Evolutionary conservation across 2,888 invertebrate genomes (phyloP), one percentile per base, ranked within the genome.

Genomic region (Vanessa cardui): DNA sequence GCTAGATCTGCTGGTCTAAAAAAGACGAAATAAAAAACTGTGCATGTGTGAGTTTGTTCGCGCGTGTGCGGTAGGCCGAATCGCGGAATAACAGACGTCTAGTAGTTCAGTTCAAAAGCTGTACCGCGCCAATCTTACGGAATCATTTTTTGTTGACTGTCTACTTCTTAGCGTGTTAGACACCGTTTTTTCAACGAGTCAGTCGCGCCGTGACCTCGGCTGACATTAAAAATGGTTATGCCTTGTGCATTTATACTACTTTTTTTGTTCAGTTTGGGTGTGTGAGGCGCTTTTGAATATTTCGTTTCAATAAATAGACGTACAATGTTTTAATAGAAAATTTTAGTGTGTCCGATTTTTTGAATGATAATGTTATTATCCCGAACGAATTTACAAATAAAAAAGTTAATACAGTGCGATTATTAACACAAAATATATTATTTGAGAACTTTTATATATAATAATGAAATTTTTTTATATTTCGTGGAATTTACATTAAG

Each of bases 151-250:
- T 90, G 87, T 78, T 76, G 60, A 68, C 72, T 76, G 88, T 89
- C 89, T 89, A 88, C 84, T 85, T 86, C 85, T 86, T 84, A 84
- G 82, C 85, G 81, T 84, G 84, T 84, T 86, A 83, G 84, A 83
- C 80, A 80, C 79, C 79, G 80, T 85, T 88, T 88, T 89, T 88
- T 87, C 78, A 80, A 77, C 79, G 68, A 79, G 77, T 81, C 80
- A 84, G 85, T 80, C 84, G 85, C 84, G 78, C 83, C 85, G 85
- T 89, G 89, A 90, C 90, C 90, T 89, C 89, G 84, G 74, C 86
- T 89, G 87, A 86, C 87, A 85, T 88, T 86, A 85, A 85, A 84
- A 84, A 85, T 86, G 78, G 84, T 85, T 86, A 86, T 86, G 84
- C 83, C 82, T 80, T 75, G 82, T 83, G 83, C 82, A 83, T 83